A percentile compares a stretch with the other conserved stretches of the same genome.
Conservation (phyloP, 1,140 invertebrate genomes). For the Lepidurus arcticus region DNA sequence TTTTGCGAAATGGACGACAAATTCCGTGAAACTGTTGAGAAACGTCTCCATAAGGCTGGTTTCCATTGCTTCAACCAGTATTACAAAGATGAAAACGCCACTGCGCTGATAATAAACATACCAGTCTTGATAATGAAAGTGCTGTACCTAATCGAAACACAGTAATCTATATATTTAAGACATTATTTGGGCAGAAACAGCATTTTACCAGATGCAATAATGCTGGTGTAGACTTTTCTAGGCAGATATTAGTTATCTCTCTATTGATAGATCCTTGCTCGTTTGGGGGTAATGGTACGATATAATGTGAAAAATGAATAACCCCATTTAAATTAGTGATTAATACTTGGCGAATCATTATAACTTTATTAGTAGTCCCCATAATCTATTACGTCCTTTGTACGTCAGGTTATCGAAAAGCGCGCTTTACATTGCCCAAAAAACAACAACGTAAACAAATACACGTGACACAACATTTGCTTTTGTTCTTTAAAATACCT, state of each 20-base stretch:
- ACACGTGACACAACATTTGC: slow-evolving; percentile 5
- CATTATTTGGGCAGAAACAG: not conserved
- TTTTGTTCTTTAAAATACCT: not conserved
- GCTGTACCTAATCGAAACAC: not conserved
- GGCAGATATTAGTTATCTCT: slow-evolving; percentile 26
- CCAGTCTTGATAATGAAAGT: not conserved
- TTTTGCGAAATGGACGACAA: not conserved
- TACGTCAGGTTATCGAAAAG: slow-evolving; percentile 7
- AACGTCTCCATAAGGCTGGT: not conserved
- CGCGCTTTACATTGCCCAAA: not conserved
- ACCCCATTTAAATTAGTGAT: slow-evolving; percentile 24
- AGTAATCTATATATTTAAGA: not conserved
- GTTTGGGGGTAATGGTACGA: slow-evolving; percentile 4
- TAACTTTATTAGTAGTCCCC: not conserved
- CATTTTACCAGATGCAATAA: not conserved
- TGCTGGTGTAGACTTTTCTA: not conserved
- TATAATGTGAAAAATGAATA: slow-evolving; percentile 30
- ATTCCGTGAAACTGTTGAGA: not conserved
- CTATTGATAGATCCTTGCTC: slow-evolving; percentile 25
- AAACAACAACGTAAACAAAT: not conserved
- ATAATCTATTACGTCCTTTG: not conserved
- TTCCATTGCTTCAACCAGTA: not conserved
- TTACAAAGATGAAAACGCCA: not conserved
- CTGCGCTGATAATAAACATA: not conserved
- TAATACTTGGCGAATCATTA: slow-evolving; percentile 26